Evolutionary conservation across 2,113 vertebrate species (phyloP).

Genomic region (Gadus macrocephalus): DNA sequence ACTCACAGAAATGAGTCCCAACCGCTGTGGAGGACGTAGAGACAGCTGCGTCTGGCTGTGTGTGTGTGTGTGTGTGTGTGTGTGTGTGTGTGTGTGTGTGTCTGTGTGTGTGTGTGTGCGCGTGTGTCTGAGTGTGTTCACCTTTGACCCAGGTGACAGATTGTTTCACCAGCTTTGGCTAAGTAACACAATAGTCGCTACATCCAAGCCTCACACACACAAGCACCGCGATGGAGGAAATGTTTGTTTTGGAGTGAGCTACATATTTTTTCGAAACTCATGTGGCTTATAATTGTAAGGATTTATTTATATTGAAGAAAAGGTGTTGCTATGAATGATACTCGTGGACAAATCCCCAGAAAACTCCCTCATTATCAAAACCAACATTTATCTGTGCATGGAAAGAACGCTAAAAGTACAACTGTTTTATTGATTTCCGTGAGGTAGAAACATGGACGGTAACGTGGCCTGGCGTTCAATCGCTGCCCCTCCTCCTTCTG

Average conservation of each 20-base stretch:
- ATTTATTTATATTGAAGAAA: no score
- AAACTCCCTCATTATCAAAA: no score
- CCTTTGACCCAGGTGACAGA: conserved; percentile 26
- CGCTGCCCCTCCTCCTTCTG: no score
- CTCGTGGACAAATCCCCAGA: no score
- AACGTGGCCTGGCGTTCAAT: no score
- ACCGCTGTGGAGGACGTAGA: conserved; percentile 19
- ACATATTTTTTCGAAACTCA: not conserved
- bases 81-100: not conserved
- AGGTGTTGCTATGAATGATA: no score
- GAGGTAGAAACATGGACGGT: no score
- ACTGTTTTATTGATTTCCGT: no score
- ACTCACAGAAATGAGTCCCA: conserved; percentile 11
- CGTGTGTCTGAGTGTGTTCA: conserved; percentile 18
- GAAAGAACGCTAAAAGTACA: no score
- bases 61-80: not conserved
- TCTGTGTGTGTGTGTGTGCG: conserved; percentile 6
- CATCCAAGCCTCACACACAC: not conserved
- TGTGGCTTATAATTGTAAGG: no score
- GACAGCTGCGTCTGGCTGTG: not conserved
- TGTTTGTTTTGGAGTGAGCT: not conserved
- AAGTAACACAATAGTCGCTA: conserved; percentile 8
- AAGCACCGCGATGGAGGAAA: not conserved
- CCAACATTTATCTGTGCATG: no score
- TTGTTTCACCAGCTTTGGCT: conserved; percentile 26